Conservation (phyloP, 2,888 invertebrate species). For the Pristionchus entomophagus region DNA sequence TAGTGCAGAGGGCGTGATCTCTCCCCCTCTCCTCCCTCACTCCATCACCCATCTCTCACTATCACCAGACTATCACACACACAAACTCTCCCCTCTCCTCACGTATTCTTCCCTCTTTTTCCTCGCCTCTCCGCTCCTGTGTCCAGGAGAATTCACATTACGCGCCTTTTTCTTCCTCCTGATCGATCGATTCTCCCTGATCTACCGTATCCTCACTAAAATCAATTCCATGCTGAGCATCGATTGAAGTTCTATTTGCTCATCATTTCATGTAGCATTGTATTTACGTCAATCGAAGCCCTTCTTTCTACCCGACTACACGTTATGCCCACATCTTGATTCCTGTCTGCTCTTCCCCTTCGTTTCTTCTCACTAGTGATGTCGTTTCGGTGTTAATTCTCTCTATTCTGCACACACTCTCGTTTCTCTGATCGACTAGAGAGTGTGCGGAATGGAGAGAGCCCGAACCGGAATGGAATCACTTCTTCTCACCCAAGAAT, state of each 20-base stretch:
- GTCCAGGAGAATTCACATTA: background rate
- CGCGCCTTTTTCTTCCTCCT: background rate
- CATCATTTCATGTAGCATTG: background rate
- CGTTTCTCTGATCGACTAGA: too few species aligned
- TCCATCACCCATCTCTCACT: background rate
- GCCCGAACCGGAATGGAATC: too few species aligned
- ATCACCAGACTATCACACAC: conserved; percentile 21
- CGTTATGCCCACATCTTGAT: too few species aligned
- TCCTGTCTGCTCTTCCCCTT: background rate
- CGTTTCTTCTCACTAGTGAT: background rate
- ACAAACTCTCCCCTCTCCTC: background rate
- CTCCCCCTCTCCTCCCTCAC: background rate
- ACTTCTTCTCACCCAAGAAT: background rate
- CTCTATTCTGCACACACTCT: too few species aligned
- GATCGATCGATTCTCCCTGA: background rate
- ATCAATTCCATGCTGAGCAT: too few species aligned
- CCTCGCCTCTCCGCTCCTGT: background rate
- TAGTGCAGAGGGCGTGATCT: conserved; percentile 10
- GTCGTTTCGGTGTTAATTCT: too few species aligned
- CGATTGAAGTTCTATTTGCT: background rate
- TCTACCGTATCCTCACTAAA: too few species aligned
- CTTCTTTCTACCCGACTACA: too few species aligned
- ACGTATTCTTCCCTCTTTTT: conserved; percentile 29
- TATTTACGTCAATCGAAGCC: too few species aligned
- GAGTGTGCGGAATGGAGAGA: too few species aligned